Evolutionary conservation across 1,140 invertebrate genomes (phyloP), one percentile per base, ranked within the genome.

Genomic region (Drosophila parvula): DNA sequence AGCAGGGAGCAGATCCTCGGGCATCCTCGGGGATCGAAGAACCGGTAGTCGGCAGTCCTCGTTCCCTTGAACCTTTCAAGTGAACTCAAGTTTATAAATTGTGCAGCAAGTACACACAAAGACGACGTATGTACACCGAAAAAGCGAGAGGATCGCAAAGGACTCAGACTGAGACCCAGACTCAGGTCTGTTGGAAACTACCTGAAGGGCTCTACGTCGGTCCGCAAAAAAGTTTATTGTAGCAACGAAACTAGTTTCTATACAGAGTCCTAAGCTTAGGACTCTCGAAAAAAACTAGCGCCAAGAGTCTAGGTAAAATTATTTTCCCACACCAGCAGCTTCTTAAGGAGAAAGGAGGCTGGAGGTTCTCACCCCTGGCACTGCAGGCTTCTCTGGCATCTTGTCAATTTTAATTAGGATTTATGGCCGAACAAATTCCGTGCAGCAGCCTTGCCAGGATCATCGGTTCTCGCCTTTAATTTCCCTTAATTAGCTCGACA

Each of bases 11-110:
- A 74, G 78, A 84, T 57, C 74, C 53, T 47, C 45, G 45, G 38
- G 22, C 38, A 60, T 53, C 47, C 58, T 32, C 34, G 51, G 51
- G 65, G 40, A 63, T 32, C 38, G 14, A 22, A 43, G 88, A 86
- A 84, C 83, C 82, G 82, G 82, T 86, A 88, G 83, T 73, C 47
- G 74, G 41, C 43, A 61, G 34, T 27, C 51, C 51, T 22, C 34
- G 84, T 88, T 89, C 75, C 85, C 84, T 89, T 89, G 84, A 89
- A 89, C 84, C 83, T 84, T 84, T 89, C 74, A 90, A 89, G 84
- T 89, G 85, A 89, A 89, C 84, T 89, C 85, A 89, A 90, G 85
- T 89, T 89, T 90, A 76, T 90, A 90, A 90, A 90, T 84, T 89
- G 85, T 84, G 78, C 67, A 78, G 81, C 84, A 84, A 78, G 80